Conservation (phyloP, 2,888 invertebrate genomes). For the Graphium colonna region DNA sequence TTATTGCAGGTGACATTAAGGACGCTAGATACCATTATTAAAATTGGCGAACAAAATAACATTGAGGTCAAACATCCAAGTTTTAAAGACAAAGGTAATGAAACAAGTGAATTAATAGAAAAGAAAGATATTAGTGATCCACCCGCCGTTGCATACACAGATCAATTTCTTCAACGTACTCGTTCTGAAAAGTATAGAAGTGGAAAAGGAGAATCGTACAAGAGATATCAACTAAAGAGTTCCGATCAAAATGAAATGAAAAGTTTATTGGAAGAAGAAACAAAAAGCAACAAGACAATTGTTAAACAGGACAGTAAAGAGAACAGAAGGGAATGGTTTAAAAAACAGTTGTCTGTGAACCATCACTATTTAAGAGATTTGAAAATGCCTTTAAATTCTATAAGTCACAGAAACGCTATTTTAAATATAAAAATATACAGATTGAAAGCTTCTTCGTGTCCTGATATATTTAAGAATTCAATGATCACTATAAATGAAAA, state of each 20-base stretch:
- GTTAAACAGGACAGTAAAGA: conserved; percentile 64
- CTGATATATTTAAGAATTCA: conserved; percentile 94
- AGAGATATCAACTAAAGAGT: conserved; percentile 49
- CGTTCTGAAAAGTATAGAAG: conserved; percentile 52
- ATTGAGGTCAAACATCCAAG: conserved; percentile 48
- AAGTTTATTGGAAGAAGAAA: conserved; percentile 49
- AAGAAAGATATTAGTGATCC: conserved; percentile 43
- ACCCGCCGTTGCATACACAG: conserved; percentile 47
- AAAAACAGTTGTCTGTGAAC: conserved; percentile 74
- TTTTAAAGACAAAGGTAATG: conserved; percentile 37
- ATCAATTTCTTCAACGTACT: conserved; percentile 49
- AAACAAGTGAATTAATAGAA: conserved; percentile 21
- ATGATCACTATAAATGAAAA: conserved; percentile 91
- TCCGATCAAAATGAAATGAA: conserved; percentile 42
- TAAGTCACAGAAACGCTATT: conserved; percentile 92
- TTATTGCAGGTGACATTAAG: conserved; percentile 81
- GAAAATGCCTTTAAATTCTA: conserved; percentile 87
- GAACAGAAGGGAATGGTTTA: conserved; percentile 68
- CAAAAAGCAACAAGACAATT: conserved; percentile 55
- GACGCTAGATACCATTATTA: conserved; percentile 80
- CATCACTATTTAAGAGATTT: conserved; percentile 87
- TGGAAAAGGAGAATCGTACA: conserved; percentile 37
- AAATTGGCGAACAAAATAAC: conserved; percentile 44
- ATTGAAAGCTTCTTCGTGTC: conserved; percentile 92
- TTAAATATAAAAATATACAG: conserved; percentile 90